Evolutionary conservation across 2,888 invertebrate genomes (phyloP), one percentile per base, ranked within the genome.

Genomic region (Campoplex capitator): DNA sequence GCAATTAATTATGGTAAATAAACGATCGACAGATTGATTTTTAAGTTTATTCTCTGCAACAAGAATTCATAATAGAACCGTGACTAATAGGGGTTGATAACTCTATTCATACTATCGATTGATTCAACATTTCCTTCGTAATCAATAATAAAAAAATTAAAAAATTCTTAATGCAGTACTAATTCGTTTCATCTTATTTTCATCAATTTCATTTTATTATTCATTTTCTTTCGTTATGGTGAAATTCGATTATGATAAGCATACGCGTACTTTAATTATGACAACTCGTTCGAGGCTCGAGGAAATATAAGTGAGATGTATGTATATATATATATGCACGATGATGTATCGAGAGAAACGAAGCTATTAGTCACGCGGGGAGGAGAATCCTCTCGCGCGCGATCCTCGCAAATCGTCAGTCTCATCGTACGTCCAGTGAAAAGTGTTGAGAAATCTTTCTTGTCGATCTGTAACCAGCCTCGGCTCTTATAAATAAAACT

Each of bases 371-470:
- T 78, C 58, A 77, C 68, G 68, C 62, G 73, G 68, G 78, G 68
- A 71, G 51, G 79, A 75, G 51, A 54, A 48, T 77, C 32, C 51
- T 71, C 70, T 68, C 71, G 48, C 54, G 48, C 54, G 77, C 81
- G 83, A 75, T 78, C 32, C 75, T 51, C 35, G 56, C 82, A 65
- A 84, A 45, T 80, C 74, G 71, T 79, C 78, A 83, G 75, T 75
- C 45, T 75, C n/a, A n/a, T n/a, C 83, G 54, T 38, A 65, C 28
- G 73, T 23, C 23, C 48, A 86, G 71, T 79, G 79, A 79, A 83
- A 79, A 79, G 74, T 86, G 28, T 79, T 83, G 83, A 76, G 83
- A 86, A 79, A 83, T 86, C 70, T 76, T 86, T 70, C 86, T 75
- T 65, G 70, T 76, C 86, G 54, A 85, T 82, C 68, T 82, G 74